phyloP scores from a whole-genome alignment of 2,888 invertebrate genomes.

The Xanthorhoe designata region DNA sequence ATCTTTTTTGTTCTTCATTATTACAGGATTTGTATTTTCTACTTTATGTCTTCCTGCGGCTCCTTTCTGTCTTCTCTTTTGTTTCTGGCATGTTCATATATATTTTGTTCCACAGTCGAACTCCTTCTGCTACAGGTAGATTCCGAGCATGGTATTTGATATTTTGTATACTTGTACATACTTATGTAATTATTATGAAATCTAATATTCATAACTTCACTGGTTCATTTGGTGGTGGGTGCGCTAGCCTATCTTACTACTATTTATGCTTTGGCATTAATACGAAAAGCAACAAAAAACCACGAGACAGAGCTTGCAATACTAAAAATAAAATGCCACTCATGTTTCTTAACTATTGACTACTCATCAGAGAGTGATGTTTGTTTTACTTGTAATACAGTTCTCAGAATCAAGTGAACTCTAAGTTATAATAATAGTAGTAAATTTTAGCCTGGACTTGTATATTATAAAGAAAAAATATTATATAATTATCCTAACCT shows the following conservation, averaged over 20 bases:
- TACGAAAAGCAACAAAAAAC: constrained; percentile 76
- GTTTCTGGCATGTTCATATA: constrained; percentile 80
- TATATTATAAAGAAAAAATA: too few relatives aligned
- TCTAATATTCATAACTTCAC: constrained; percentile 64
- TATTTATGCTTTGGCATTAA: constrained; percentile 66
- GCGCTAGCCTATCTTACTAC: constrained; percentile 60
- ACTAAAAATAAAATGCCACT: constrained; percentile 62
- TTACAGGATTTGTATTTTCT: constrained; percentile 85
- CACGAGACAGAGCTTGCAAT: constrained; percentile 83
- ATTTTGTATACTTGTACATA: constrained; percentile 64
- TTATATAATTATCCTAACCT: background rate
- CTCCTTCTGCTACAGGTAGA: constrained; percentile 80
- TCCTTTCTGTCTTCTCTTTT: constrained; percentile 77
- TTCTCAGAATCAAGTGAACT: constrained; percentile 2
- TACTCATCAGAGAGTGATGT: constrained; percentile 10
- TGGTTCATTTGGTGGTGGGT: constrained; percentile 68
- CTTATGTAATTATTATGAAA: constrained; percentile 55
- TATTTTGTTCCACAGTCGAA: constrained; percentile 79
- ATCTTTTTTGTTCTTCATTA: constrained; percentile 81
- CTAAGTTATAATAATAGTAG: constrained; percentile 9
- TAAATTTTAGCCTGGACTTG: constrained; percentile 7
- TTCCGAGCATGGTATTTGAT: constrained; percentile 69
- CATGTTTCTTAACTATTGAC: constrained; percentile 30
- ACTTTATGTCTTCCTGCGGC: constrained; percentile 80
- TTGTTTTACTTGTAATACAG: background rate